phyloP scores from a whole-genome alignment of 2,797 vertebrate genomes.

The Okamejei kenojei region DNA sequence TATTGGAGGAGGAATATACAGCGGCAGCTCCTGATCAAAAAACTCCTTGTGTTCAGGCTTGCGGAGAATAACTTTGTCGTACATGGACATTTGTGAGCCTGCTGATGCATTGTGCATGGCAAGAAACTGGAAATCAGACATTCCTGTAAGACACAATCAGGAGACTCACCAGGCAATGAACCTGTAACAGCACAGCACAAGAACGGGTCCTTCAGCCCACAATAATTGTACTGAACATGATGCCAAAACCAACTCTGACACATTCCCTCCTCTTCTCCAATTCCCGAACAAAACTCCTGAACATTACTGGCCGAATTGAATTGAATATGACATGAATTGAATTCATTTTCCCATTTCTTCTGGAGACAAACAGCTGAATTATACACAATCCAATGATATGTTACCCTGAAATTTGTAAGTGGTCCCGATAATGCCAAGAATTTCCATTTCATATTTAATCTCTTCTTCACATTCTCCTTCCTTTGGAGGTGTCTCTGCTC shows the following conservation, averaged over 20 bases:
- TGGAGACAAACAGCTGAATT: not conserved
- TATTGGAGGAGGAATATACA: conserved; percentile 84
- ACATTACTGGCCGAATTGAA: not conserved
- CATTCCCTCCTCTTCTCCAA: too few species aligned
- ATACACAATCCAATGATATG: not conserved
- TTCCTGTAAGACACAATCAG: conserved; percentile 57
- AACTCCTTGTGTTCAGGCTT: conserved; percentile 78
- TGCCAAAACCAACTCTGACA: not conserved
- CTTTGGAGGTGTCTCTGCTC: accelerated
- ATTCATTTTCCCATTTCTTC: conserved; percentile 64
- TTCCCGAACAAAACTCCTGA: not conserved
- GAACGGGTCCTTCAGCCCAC: too few species aligned
- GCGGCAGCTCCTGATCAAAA: conserved; percentile 72
- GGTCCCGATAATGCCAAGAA: conserved; percentile 74
- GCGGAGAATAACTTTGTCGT: conserved; percentile 76
- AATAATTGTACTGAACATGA: too few species aligned
- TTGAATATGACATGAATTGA: not conserved
- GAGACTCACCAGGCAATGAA: not conserved
- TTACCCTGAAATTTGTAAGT: conserved; percentile 95
- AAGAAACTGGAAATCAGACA: conserved; percentile 92
- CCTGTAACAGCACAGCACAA: too few species aligned
- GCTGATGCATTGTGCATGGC: conserved; percentile 64
- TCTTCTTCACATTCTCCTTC: conserved; percentile 43
- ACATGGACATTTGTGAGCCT: conserved; percentile 67
- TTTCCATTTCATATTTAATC: conserved; percentile 65